These are phyloP conservation scores for Dicroscelio sp. DNA, from an alignment of 2,888 invertebrate genomes.

Conservation along the genomic window DNA sequence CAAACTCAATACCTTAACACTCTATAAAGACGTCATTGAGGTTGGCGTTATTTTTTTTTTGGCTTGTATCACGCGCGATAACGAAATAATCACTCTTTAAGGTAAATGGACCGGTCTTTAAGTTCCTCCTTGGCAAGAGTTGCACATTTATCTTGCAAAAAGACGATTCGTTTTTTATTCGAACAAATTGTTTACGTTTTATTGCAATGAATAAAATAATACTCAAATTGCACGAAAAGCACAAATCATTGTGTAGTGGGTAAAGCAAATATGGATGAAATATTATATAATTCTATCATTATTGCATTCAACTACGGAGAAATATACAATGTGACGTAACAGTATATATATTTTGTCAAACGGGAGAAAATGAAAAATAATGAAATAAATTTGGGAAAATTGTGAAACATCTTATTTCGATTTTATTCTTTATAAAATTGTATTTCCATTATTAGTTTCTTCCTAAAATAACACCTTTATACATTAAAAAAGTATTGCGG, in stretches of 20 bases:
- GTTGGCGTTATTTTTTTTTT: constrained; percentile 24
- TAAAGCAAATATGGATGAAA: not conserved
- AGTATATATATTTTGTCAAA: too few relatives aligned
- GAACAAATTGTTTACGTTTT: not conserved
- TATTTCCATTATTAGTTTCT: too few relatives aligned
- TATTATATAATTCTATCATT: not conserved
- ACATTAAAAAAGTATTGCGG: not conserved
- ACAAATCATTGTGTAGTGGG: too few relatives aligned
- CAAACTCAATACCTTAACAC: constrained; percentile 50
- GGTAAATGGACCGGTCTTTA: constrained; percentile 20
- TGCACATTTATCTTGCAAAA: not conserved
- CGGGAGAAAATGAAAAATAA: too few relatives aligned
- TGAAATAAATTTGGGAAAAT: not conserved
- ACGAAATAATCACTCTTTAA: constrained; percentile 42
- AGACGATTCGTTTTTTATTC: constrained; percentile 27
- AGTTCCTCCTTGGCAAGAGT: not conserved
- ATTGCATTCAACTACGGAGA: not conserved
- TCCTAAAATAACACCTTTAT: too few relatives aligned
- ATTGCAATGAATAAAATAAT: not conserved
- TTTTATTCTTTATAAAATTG: too few relatives aligned
- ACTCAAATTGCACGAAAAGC: not conserved
- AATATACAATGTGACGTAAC: too few relatives aligned
- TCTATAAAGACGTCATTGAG: constrained; percentile 8
- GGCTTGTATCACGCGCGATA: constrained; percentile 5
- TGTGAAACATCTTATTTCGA: too few relatives aligned